Conservation (phyloP, 37 sponge, comb jelly and placozoan species). For the Halisarca cf. caerulea region DNA sequence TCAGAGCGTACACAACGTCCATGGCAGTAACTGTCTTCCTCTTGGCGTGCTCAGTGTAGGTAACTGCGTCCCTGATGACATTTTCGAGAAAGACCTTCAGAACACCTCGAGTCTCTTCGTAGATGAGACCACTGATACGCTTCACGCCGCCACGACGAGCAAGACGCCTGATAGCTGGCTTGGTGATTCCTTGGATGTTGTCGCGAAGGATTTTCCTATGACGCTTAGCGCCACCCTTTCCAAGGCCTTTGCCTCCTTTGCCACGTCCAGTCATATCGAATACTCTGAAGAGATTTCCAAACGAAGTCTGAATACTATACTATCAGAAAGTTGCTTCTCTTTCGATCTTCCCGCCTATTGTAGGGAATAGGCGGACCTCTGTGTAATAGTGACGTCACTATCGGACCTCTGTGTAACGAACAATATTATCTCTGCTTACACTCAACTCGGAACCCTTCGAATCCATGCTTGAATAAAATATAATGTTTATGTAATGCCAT, state of each 20-base stretch:
- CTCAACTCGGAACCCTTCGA: too few species aligned
- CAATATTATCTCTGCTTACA: too few species aligned
- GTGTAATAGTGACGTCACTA: too few species aligned
- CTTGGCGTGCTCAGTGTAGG: constrained; percentile 99
- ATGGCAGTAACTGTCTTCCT: constrained; percentile 98
- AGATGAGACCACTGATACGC: constrained; percentile 97
- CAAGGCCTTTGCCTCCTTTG: constrained; percentile 97
- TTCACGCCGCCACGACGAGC: constrained; percentile 98
- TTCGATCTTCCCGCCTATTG: too few species aligned
- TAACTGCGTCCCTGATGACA: constrained; percentile 97
- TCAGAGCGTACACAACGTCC: constrained; percentile 98
- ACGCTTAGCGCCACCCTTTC: constrained; percentile 99
- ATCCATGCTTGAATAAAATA: too few species aligned
- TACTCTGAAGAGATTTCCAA: too few species aligned
- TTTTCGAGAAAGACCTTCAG: constrained; percentile 98
- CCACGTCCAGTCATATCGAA: constrained; percentile 93
- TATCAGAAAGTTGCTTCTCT: too few species aligned
- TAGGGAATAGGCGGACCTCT: too few species aligned
- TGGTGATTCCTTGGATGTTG: constrained; percentile 99
- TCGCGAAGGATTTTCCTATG: constrained; percentile 98
- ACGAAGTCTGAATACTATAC: too few species aligned
- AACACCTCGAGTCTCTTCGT: constrained; percentile 98
- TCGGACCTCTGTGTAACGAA: too few species aligned
- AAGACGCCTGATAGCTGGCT: constrained; percentile 97
- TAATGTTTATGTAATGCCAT: too few species aligned